Evolutionary conservation across 1,140 invertebrate genomes (phyloP), one percentile per base, ranked within the genome.

Genomic region (Eciton burchellii): DNA sequence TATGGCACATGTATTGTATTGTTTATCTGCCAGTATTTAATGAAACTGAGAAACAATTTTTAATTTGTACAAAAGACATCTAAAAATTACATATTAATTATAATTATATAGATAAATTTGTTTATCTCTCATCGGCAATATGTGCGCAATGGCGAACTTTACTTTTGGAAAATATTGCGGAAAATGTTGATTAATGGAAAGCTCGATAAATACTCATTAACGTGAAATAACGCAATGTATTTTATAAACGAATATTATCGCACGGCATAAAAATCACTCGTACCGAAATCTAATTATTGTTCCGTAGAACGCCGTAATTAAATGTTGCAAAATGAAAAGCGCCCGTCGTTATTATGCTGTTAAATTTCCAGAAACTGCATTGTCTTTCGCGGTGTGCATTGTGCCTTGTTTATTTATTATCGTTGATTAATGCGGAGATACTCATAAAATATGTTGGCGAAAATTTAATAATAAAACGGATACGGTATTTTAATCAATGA

Each of bases 141-240:
- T n/a, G 35, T 35, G 6, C 6, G 19, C 56, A 79, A 68, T 79
- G 45, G 4, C n/a, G 41, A 43, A 4, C 2, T 6, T 70, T 56
- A 35, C 54, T 73, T 73, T 62, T 43, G 74, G 56, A 29, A 79
- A 45, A 79, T 43, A 79, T 26, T 54, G 29, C 26, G 35, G 35
- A 21, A 68, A 41, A 35, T n/a, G 47, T 24, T 6, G 4, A 24
- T 63, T 68, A 79, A 56, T 12, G 12, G 74, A 79, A 79, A 79
- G 70, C 35, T 70, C 35, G n/a, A 79, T 45, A 79, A 79, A 79
- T 45, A 56, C n/a, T 57, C 52, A 24, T 79, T 79, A 79, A 56
- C 70, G 74, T 29, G 24, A 57, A 56, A 79, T 35, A 79, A 57
- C 45, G 35, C 45, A 19, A 54, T 2, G 11, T 26, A 19, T 79